phyloP scores from a whole-genome alignment of 2,113 vertebrate species.

The Tamias sibiricus region DNA sequence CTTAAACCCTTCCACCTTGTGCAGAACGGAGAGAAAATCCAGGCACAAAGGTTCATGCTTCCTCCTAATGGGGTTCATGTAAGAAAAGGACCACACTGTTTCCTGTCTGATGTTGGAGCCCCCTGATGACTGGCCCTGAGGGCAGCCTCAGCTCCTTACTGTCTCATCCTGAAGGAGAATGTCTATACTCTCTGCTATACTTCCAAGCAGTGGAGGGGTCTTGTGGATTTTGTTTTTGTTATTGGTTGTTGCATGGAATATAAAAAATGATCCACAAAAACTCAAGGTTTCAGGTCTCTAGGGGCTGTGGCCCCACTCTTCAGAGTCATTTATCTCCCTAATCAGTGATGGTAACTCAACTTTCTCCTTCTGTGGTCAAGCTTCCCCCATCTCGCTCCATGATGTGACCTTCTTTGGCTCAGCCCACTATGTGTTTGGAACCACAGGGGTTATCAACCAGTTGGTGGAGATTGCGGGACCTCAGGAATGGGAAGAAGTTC shows the following conservation, averaged over 20 bases:
- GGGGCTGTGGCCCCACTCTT: neutral
- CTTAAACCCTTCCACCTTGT: neutral
- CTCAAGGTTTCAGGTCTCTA: neutral
- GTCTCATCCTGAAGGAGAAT: neutral
- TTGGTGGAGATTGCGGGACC: neutral
- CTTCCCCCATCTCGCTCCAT: neutral
- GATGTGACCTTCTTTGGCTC: neutral
- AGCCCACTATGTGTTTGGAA: neutral
- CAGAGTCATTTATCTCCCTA: neutral
- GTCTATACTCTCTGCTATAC: neutral
- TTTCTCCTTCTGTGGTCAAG: neutral
- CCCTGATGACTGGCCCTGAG: neutral
- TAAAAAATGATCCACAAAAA: neutral
- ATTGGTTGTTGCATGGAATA: neutral
- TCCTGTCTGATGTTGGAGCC: neutral
- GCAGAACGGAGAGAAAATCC: neutral
- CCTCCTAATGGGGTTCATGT: neutral
- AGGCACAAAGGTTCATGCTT: neutral
- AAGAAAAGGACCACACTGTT: neutral
- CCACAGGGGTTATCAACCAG: neutral
- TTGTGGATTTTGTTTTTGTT: neutral
- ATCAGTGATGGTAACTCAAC: neutral
- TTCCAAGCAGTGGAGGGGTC: neutral
- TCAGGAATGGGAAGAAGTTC: neutral
- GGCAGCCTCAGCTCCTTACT: neutral